Base-by-base conservation (phyloP, 92 coral and sea anemone species). In the Porites evermanni region DNA sequence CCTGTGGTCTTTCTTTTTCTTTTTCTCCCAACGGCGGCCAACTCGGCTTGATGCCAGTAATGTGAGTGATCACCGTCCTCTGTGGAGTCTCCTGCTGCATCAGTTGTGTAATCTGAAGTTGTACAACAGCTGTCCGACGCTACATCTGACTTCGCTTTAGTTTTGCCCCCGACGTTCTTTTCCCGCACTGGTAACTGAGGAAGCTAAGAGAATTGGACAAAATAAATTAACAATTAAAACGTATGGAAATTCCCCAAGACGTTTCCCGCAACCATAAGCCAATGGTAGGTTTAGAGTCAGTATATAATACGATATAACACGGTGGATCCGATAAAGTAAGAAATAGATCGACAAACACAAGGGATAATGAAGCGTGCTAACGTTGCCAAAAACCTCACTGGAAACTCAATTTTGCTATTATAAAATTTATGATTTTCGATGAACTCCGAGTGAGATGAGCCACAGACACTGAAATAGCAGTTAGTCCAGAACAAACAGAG, bases 171-270 rank as follows among this genome's bases (percentile, higher is more conserved):
- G 56, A 72, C 16, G 53, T 69, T 90, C 76, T 81, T 88, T 65
- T 83, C 84, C 53, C 91, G 72, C 20, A 91, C 88, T 5, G 94
- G 81, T 20, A 91, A 78, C n/a, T 91, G 82, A 47, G 91, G 91
- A 77, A 91, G 80, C 94, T 91, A 72, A 71, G 70, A 14, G 78
- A 80, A 73, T 47, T 56, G 3, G 52, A 75, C 6, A 64, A 32
- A 44, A 79, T 11, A 8, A 32, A 68, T 29, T 29, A 16, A 53
- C 26, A 50, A 61, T 47, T 1, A 1, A 26, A 9, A 20, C 17
- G 20, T 12, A 32, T 44, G 60, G 12, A 54, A 54, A 56, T 14
- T 56, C 61, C 1, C 61, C 61, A 10, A 11, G 12, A 56, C 16
- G 16, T 11, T 56, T 47, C 6, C 7, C 47, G 20, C 65, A 16